Base-by-base conservation (phyloP, 2,113 vertebrate species). In the Chionodraco myersi region DNA sequence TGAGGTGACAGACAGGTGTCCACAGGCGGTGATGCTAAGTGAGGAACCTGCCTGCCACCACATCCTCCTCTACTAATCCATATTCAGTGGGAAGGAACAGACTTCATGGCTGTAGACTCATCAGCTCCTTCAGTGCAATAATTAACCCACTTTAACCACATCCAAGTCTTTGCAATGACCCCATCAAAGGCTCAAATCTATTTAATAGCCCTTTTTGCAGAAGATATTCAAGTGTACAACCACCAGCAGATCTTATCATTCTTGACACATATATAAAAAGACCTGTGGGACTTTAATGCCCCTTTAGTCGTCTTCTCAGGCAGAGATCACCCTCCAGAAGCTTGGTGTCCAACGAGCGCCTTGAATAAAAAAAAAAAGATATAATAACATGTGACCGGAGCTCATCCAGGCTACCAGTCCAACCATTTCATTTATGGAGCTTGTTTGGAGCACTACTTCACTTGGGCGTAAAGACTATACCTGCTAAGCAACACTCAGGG, bases 281-380 rank as follows among this genome's bases (percentile, higher is more conserved):
- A 1, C 8, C 6, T 8, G 0, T 14, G 3, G 21, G 51, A 6
- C 2, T 10, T 23, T 1, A 0, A 16, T 52, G 4, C 16, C 68
- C 61, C 60, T 53, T 79, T 21, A 5, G 16, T 26, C 2, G 12
- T 72, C 49, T 49, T 68, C 23, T 66, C 56, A 75, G 75, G 79
- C 34, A 67, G 30, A 34, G 30, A 58, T 68, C 57, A 23, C 6
- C 57, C 63, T 15, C 36, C n/a, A 26, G 47, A 64, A 47, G 9
- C 36, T 56, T 34, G 57, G 11, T 76, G 16, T 54, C 52, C 56
- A 49, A 49, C 69, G 58, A 58, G 58, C 65, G 52, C 56, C 49
- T 70, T 34, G 3, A 54, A 12, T 52, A 13, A 7, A 11, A 36
- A 10, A 9, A 18, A 21, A 47, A 54, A 23, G 34, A 7, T 45